These are phyloP conservation scores for Amphiprion percula DNA, from an alignment of 2,113 vertebrate genomes.

Conservation along the genomic window DNA sequence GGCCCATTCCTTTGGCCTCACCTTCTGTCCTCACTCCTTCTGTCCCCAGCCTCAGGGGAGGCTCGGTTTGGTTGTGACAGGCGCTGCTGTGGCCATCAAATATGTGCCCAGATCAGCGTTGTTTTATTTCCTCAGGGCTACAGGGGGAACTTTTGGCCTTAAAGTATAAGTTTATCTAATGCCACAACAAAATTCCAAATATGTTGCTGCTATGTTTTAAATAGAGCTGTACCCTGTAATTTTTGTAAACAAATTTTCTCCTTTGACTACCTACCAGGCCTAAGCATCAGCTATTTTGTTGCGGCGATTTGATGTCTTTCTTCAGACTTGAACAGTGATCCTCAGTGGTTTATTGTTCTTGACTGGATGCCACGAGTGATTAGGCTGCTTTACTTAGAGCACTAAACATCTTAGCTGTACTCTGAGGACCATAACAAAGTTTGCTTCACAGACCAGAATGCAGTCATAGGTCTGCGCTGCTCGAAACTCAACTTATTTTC, in stretches of 20 bases:
- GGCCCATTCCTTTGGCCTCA: conserved; percentile 4
- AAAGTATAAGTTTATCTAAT: conserved; percentile 17
- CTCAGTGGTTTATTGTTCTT: conserved; percentile 63
- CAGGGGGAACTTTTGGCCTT: conserved; percentile 9
- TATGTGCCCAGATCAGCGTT: conserved; percentile 26
- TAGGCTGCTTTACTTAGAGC: conserved; percentile 48
- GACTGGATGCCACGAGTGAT: conserved; percentile 60
- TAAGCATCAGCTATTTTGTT: conserved; percentile 39
- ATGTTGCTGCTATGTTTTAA: conserved; percentile 23
- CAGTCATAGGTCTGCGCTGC: conserved; percentile 33
- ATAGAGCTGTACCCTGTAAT: conserved; percentile 50
- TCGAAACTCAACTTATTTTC: conserved; percentile 46
- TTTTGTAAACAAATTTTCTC: conserved; percentile 57
- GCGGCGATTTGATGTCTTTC: conserved; percentile 56
- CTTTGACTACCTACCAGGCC: conserved; percentile 29
- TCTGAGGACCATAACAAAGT: conserved; percentile 57
- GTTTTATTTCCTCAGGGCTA: conserved; percentile 39
- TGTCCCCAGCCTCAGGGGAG: conserved; percentile 1
- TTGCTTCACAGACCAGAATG: conserved; percentile 52
- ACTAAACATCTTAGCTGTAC: conserved; percentile 60
- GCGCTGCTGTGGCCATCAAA: conserved; percentile 19
- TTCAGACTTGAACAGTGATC: conserved; percentile 38
- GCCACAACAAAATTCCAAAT: conserved; percentile 30
- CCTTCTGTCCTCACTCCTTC: conserved; percentile 19
- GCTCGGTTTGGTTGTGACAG: conserved; percentile 50